A percentile compares a stretch with the other conserved stretches of the same genome.
phyloP scores from a whole-genome alignment of 2,888 invertebrate genomes.

The Tipula confusa region DNA sequence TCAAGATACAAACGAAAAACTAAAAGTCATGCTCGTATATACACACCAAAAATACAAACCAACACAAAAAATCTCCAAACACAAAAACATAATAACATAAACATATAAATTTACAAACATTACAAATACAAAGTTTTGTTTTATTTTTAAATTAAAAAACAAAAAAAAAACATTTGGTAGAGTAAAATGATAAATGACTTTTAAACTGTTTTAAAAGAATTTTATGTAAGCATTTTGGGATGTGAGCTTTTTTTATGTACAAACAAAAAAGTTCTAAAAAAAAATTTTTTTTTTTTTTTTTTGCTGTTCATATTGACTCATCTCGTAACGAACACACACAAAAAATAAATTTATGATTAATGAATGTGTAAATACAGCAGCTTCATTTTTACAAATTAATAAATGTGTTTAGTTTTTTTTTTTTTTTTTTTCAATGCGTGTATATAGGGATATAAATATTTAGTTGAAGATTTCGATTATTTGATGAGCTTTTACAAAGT shows the following conservation, averaged over 20 bases:
- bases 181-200: conserved; percentile 12
- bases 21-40: conserved; percentile 14
- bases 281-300: background rate
- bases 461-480: background rate
- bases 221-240: background rate
- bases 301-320: background rate
- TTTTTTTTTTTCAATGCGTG: too few relatives aligned
- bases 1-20: background rate
- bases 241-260: background rate
- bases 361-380: background rate
- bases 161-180: background rate
- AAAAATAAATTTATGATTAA: background rate
- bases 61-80: background rate
- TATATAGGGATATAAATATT: background rate
- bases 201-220: conserved; percentile 25
- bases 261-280: background rate
- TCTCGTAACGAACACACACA: background rate
- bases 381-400: conserved; percentile 20
- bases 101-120: conserved; percentile 25
- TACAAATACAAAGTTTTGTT: background rate
- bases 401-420: background rate
- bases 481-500: background rate
- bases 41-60: background rate
- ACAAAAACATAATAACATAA: background rate
- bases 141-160: conserved; percentile 1